phyloP scores from a whole-genome alignment of 2,113 vertebrate genomes.

The Nesogale talazaci region DNA sequence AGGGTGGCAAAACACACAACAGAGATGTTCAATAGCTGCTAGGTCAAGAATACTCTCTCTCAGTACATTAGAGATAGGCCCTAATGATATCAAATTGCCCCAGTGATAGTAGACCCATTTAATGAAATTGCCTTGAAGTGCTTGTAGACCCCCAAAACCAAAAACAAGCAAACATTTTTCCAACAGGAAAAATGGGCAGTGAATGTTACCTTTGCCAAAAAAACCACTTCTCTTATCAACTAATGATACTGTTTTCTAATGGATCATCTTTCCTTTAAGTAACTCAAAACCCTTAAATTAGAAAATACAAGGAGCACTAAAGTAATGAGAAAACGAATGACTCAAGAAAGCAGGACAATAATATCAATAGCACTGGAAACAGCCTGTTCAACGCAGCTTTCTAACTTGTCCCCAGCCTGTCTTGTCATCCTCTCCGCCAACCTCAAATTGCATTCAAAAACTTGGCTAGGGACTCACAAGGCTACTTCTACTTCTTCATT shows the following conservation, averaged over 20 bases:
- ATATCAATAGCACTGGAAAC: conserved; percentile 23
- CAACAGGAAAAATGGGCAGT: conserved; percentile 66
- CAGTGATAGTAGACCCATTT: conserved; percentile 56
- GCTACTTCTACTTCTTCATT: conserved; percentile 32
- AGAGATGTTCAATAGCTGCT: conserved; percentile 56
- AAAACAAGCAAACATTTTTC: conserved; percentile 63
- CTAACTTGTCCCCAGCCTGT: neutral
- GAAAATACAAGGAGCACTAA: conserved; percentile 55
- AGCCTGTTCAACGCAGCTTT: neutral
- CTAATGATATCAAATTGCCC: conserved; percentile 59
- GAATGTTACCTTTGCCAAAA: conserved; percentile 61
- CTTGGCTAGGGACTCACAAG: neutral
- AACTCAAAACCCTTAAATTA: conserved; percentile 55
- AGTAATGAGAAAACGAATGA: conserved; percentile 36
- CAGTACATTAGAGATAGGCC: conserved; percentile 59
- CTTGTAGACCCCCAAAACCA: conserved; percentile 48
- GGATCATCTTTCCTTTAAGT: conserved; percentile 65
- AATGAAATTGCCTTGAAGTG: conserved; percentile 74
- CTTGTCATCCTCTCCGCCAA: neutral
- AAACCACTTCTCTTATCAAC: conserved; percentile 71
- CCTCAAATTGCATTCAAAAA: conserved; percentile 35
- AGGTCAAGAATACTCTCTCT: conserved; percentile 39
- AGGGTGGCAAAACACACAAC: conserved; percentile 45
- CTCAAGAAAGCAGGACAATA: conserved; percentile 32
- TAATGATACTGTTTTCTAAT: conserved; percentile 59